Evolutionary conservation across 1,140 invertebrate species (phyloP).

Genomic region (Lysiphlebus fabarum): DNA sequence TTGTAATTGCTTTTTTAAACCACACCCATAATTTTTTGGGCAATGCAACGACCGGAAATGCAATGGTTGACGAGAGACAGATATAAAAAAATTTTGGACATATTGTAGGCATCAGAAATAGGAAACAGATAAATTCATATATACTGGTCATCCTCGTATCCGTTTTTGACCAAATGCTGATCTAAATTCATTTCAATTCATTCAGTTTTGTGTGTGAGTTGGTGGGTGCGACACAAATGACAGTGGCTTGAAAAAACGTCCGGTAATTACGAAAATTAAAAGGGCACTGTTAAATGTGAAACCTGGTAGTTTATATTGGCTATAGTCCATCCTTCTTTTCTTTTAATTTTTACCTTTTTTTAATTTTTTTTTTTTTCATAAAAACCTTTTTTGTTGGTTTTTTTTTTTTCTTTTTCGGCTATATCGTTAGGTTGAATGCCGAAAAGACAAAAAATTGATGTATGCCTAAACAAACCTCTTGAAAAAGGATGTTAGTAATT

Average conservation of each 20-base stretch:
- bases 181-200: too few relatives aligned
- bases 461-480: neutral
- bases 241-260: slow-evolving; percentile 31
- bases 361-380: neutral
- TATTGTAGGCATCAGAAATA: slow-evolving; percentile 24
- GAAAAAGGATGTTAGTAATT: slow-evolving; percentile 42
- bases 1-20: slow-evolving; percentile 20
- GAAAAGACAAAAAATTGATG: slow-evolving; percentile 31
- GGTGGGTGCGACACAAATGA: slow-evolving; percentile 4
- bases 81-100: slow-evolving; percentile 3
- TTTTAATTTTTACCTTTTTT: slow-evolving; percentile 5
- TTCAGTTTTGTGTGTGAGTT: slow-evolving; percentile 22
- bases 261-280: slow-evolving; percentile 45
- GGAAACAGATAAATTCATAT: neutral
- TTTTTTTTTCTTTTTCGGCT: slow-evolving; percentile 1
- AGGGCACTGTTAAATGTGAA: slow-evolving; percentile 28
- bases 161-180: slow-evolving; percentile 20
- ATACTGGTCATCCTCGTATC: slow-evolving; percentile 2
- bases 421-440: slow-evolving; percentile 30
- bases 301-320: neutral
- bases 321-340: neutral
- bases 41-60: slow-evolving; percentile 20
- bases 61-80: slow-evolving; percentile 19
- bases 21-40: slow-evolving; percentile 21
- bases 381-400: neutral